A percentile compares a stretch with the other conserved stretches of the same genome.
These are phyloP conservation scores for Neostethus bicornis DNA, from an alignment of 2,797 vertebrate genomes.

Conservation along the genomic window DNA sequence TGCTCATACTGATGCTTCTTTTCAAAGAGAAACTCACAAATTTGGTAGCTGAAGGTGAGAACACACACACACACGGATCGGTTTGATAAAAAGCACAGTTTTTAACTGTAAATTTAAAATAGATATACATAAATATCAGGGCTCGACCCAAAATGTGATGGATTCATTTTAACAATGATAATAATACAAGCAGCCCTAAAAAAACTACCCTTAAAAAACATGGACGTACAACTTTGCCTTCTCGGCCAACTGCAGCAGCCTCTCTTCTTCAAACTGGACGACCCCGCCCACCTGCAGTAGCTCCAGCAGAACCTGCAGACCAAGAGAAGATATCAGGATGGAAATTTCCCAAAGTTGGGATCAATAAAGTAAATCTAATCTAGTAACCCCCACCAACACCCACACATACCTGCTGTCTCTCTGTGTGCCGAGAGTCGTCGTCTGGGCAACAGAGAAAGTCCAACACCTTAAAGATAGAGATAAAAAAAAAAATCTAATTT, in stretches of 20 bases:
- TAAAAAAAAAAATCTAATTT: not conserved
- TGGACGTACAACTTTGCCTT: constrained; percentile 96
- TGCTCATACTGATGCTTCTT: constrained; percentile 88
- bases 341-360: no score
- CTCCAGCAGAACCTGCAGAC: constrained; percentile 90
- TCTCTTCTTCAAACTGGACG: constrained; percentile 92
- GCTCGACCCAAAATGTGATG: no score
- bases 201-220: not conserved
- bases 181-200: not conserved
- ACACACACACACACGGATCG: not conserved
- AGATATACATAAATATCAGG: no score
- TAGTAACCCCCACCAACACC: no score
- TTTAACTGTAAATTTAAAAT: no score
- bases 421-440: constrained; percentile 93
- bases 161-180: no score
- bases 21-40: constrained; percentile 97
- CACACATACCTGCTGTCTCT: constrained; percentile 91
- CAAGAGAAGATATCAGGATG: not conserved
- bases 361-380: no score
- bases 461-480: constrained; percentile 83
- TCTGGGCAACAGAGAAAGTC: constrained; percentile 96
- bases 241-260: constrained; percentile 89
- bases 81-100: no score
- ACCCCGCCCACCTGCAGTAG: constrained; percentile 93
- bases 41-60: constrained; percentile 86